A percentile compares a stretch with the other conserved stretches of the same genome.
Evolutionary conservation across 2,113 vertebrate genomes (phyloP).

Genomic region (Procavia capensis): DNA sequence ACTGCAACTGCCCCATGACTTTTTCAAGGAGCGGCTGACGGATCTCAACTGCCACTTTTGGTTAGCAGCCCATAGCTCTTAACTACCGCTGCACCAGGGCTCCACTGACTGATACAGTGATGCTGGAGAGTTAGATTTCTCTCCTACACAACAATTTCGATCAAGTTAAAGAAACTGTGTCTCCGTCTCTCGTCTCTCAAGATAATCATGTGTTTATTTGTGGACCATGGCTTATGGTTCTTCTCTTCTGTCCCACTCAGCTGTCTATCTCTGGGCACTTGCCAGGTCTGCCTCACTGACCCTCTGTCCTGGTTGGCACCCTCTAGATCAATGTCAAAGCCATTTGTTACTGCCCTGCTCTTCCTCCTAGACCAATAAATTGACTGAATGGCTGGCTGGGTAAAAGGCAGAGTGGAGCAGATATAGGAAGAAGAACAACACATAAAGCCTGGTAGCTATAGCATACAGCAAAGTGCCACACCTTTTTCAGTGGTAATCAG

Average conservation of each 20-base stretch:
- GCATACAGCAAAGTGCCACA: neutral
- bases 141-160: neutral
- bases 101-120: neutral
- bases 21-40: too few relatives aligned
- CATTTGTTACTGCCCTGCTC: neutral
- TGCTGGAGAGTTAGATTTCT: neutral
- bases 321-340: neutral
- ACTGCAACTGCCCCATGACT: too few relatives aligned
- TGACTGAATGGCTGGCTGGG: neutral
- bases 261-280: neutral
- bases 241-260: neutral
- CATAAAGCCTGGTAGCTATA: neutral
- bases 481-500: neutral
- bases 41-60: too few relatives aligned
- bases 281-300: neutral
- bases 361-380: neutral
- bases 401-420: neutral
- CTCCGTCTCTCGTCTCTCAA: neutral
- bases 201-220: accelerated
- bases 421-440: neutral
- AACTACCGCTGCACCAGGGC: neutral
- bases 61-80: too few relatives aligned
- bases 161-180: neutral
- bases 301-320: neutral
- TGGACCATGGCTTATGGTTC: accelerated